These are phyloP conservation scores for Flexamia atlantica DNA, from an alignment of 2,888 invertebrate genomes.

Conservation along the genomic window DNA sequence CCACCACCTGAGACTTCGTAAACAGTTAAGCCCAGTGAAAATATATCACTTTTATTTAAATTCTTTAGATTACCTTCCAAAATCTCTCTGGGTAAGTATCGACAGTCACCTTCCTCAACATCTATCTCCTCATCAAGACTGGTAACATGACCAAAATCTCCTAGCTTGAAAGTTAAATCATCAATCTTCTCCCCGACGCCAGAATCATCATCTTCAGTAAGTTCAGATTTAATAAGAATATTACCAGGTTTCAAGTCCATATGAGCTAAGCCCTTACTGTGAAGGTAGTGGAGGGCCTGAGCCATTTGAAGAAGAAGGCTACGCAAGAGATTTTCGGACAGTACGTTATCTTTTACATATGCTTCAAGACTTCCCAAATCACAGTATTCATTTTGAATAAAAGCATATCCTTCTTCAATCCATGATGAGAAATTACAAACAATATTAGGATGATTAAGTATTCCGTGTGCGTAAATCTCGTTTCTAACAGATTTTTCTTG, in stretches of 20 bases:
- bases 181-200: slow-evolving; percentile 81
- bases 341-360: slow-evolving; percentile 69
- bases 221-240: slow-evolving; percentile 86
- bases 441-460: slow-evolving; percentile 93
- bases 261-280: slow-evolving; percentile 92
- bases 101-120: slow-evolving; percentile 96
- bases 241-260: slow-evolving; percentile 97
- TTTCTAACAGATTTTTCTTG: slow-evolving; percentile 82
- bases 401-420: slow-evolving; percentile 97
- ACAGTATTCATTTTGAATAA: slow-evolving; percentile 97
- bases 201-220: slow-evolving; percentile 81
- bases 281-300: slow-evolving; percentile 89
- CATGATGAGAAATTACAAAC: slow-evolving; percentile 98
- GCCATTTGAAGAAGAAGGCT: slow-evolving; percentile 88
- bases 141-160: slow-evolving; percentile 95
- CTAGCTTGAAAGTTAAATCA: slow-evolving; percentile 88
- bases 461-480: slow-evolving; percentile 97
- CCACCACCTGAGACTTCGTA: slow-evolving; percentile 89
- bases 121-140: slow-evolving; percentile 84
- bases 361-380: slow-evolving; percentile 93
- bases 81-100: slow-evolving; percentile 93
- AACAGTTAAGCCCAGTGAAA: slow-evolving; percentile 89
- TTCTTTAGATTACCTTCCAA: slow-evolving; percentile 88
- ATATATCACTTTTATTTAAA: slow-evolving; percentile 93
- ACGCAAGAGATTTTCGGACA: slow-evolving; percentile 84